phyloP scores from a whole-genome alignment of 1,140 invertebrate species.

The Ladona fulva region DNA sequence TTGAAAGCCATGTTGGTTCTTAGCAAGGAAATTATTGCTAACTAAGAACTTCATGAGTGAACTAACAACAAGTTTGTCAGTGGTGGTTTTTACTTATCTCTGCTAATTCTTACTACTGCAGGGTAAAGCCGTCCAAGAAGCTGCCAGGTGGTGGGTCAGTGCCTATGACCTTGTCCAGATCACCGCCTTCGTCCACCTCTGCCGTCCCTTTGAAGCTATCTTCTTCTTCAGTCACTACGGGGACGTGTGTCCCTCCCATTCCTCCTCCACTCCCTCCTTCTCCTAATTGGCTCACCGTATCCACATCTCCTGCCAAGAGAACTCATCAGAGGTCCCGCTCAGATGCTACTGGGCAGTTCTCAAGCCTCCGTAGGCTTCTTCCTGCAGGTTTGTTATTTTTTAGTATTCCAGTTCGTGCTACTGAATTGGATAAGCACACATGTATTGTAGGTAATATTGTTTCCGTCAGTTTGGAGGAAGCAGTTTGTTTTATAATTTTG shows the following conservation, averaged over 20 bases:
- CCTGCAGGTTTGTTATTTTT: conserved; percentile 16
- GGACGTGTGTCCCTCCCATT: conserved; percentile 24
- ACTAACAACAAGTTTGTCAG: too few species aligned
- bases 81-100: too few species aligned
- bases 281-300: conserved; percentile 27
- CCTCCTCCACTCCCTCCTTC: conserved; percentile 33
- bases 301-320: conserved; percentile 38
- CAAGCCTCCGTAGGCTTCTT: conserved; percentile 29
- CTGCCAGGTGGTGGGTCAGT: neutral
- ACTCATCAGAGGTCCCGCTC: conserved; percentile 83
- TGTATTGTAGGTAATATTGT: too few species aligned
- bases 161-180: neutral
- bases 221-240: neutral
- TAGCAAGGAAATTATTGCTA: too few species aligned
- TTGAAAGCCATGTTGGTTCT: too few species aligned
- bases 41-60: too few species aligned
- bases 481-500: too few species aligned
- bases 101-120: neutral
- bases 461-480: too few species aligned
- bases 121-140: conserved; percentile 2
- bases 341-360: conserved; percentile 67
- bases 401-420: too few species aligned
- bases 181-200: neutral
- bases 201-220: neutral
- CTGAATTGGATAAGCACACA: too few species aligned